Conservation (phyloP, 2,113 vertebrate genomes). For the Megaceryle maxima region DNA sequence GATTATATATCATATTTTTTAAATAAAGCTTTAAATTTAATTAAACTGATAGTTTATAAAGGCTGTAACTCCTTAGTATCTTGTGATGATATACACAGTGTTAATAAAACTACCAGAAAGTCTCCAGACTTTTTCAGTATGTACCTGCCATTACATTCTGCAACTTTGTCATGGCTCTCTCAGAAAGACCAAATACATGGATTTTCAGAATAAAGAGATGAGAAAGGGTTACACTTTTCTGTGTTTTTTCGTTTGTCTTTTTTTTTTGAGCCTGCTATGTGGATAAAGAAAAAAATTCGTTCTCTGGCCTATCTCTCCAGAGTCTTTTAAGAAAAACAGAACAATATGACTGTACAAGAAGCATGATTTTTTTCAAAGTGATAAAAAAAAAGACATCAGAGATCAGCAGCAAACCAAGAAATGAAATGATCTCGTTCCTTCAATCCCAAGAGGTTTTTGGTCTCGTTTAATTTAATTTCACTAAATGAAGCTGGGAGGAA, state of each 20-base stretch:
- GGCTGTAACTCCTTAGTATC: not conserved
- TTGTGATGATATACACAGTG: not conserved
- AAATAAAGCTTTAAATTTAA: not conserved
- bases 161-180: not conserved
- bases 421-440: not conserved
- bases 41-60: not conserved
- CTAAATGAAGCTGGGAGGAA: not conserved
- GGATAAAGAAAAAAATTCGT: conserved; percentile 4
- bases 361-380: not conserved
- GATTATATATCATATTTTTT: not conserved
- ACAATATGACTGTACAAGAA: not conserved
- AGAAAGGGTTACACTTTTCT: not conserved
- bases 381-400: conserved; percentile 9
- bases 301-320: not conserved
- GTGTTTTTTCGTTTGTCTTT: not conserved
- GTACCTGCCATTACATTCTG: not conserved
- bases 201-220: not conserved
- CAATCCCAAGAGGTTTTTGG: not conserved
- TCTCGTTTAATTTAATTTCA: conserved; percentile 6
- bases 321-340: conserved; percentile 26
- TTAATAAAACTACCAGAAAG: not conserved
- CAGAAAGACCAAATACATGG: not conserved
- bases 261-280: not conserved
- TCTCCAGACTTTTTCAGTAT: not conserved
- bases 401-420: not conserved